Evolutionary conservation across 2,113 vertebrate species (phyloP).

Genomic region (Fulmarus glacialis): DNA sequence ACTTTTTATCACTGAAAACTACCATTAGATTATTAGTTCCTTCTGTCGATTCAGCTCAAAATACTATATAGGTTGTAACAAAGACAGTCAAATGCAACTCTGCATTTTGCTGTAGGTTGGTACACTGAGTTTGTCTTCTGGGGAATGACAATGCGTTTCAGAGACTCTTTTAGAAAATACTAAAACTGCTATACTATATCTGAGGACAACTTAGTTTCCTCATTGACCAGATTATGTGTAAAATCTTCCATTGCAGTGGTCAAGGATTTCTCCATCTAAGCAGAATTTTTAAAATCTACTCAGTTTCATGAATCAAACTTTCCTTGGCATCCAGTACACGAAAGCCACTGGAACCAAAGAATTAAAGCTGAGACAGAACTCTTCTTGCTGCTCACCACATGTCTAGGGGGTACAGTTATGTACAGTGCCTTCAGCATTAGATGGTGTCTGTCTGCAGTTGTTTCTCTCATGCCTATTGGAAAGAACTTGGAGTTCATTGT

Average conservation of each 20-base stretch:
- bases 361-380: not conserved
- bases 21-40: not conserved
- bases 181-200: not conserved
- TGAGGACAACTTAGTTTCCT: not conserved
- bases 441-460: not conserved
- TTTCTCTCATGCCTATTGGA: not conserved
- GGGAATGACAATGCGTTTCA: not conserved
- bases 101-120: not conserved
- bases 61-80: not conserved
- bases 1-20: not conserved
- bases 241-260: not conserved
- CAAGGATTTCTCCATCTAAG: not conserved
- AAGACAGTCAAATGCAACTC: not conserved
- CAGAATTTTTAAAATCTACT: not conserved
- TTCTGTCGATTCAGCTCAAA: not conserved
- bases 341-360: not conserved
- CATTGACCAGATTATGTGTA: not conserved
- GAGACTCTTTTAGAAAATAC: not conserved
- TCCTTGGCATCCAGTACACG: not conserved
- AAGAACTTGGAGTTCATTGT: not conserved
- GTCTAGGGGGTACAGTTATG: not conserved
- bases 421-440: not conserved
- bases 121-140: not conserved
- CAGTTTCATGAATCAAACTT: not conserved
- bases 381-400: not conserved